Evolutionary conservation across 2,797 vertebrate genomes (phyloP).

Genomic region (Thripadectes ignobilis): DNA sequence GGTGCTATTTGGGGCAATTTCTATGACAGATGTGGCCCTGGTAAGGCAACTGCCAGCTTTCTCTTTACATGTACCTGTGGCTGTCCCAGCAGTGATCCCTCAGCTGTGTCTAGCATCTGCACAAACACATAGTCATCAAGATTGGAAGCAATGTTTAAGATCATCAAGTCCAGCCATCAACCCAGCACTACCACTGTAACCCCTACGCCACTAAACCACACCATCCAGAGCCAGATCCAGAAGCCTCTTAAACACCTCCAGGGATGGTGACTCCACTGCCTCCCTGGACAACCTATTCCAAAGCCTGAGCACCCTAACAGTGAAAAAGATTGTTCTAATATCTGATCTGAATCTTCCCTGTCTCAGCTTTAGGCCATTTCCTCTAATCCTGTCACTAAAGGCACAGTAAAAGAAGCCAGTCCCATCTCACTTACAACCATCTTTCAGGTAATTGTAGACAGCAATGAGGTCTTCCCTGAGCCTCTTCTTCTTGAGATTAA

Average conservation of each 20-base stretch:
- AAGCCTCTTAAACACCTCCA: neutral
- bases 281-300: neutral
- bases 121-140: neutral
- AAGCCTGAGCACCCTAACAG: neutral
- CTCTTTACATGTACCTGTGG: rapidly evolving
- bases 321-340: neutral
- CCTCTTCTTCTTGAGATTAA: neutral
- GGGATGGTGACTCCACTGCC: neutral
- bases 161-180: neutral
- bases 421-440: too few species aligned
- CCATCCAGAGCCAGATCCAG: neutral
- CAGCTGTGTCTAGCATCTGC: neutral
- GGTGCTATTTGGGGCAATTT: neutral
- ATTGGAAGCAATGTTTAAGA: neutral
- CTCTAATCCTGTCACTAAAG: neutral
- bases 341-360: neutral
- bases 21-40: neutral
- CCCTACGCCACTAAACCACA: neutral
- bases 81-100: neutral
- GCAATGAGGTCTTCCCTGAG: neutral
- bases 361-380: neutral
- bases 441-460: neutral
- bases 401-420: neutral
- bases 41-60: neutral
- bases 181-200: neutral